These are phyloP conservation scores for Prionace glauca DNA, from an alignment of 2,797 vertebrate species.

Conservation along the genomic window DNA sequence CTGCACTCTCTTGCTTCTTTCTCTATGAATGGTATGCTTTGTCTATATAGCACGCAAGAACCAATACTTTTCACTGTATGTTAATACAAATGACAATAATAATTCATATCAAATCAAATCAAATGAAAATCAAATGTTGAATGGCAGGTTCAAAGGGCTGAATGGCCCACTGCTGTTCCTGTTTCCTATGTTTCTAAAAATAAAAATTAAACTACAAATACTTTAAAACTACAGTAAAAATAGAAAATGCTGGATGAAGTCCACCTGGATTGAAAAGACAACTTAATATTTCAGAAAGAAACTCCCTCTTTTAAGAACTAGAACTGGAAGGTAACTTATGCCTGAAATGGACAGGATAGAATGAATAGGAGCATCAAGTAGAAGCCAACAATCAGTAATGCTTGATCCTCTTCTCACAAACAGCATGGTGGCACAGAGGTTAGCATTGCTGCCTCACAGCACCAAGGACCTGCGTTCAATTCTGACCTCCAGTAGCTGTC, in stretches of 20 bases:
- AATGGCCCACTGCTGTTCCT: not conserved
- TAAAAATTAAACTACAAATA: not conserved
- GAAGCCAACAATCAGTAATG: not conserved
- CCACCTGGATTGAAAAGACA: not conserved
- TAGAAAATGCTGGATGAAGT: not conserved
- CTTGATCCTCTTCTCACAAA: not conserved
- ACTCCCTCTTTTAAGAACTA: not conserved
- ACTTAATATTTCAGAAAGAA: not conserved
- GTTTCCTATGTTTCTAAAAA: not conserved
- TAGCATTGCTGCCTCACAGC: too few relatives aligned
- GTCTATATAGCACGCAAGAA: too few relatives aligned
- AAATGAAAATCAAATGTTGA: too few relatives aligned
- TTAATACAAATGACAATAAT: too few relatives aligned
- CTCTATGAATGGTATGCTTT: too few relatives aligned
- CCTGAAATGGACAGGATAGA: not conserved
- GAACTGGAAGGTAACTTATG: not conserved
- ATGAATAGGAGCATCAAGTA: not conserved
- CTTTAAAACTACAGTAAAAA: not conserved
- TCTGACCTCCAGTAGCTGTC: too few relatives aligned
- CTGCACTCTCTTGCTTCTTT: too few relatives aligned
- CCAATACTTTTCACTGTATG: too few relatives aligned
- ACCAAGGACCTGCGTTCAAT: too few relatives aligned
- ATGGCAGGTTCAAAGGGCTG: too few relatives aligned
- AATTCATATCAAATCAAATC: too few relatives aligned
- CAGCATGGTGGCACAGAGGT: too few relatives aligned